A percentile compares a stretch with the other conserved stretches of the same genome.
Conservation (phyloP, 2,797 vertebrate genomes). For the Remorina albescens region DNA sequence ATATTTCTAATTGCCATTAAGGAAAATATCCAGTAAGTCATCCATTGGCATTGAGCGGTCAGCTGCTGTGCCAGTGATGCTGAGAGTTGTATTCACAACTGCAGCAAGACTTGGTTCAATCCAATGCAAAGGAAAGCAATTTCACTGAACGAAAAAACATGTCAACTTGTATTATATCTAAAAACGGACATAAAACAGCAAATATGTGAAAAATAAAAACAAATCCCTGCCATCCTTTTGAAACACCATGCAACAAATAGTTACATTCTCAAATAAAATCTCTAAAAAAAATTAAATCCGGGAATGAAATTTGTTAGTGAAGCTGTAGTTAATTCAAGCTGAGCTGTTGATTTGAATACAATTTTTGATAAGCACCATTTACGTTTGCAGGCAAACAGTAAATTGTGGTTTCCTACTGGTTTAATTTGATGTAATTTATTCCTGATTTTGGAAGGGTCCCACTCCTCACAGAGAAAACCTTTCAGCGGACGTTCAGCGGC, state of each 20-base stretch:
- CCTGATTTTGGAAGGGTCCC: conserved; percentile 4
- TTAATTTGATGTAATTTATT: conserved; percentile 16
- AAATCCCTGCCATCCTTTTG: neutral
- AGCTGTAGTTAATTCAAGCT: neutral
- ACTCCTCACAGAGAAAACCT: conserved; percentile 18
- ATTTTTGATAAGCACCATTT: neutral
- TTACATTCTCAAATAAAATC: neutral
- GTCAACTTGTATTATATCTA: neutral
- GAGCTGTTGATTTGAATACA: neutral
- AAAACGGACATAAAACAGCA: neutral
- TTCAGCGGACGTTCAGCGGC: conserved; percentile 2
- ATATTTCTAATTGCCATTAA: conserved; percentile 12
- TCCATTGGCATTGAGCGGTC: conserved; percentile 30
- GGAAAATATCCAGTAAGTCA: conserved; percentile 42
- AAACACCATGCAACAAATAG: neutral
- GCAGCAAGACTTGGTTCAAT: neutral
- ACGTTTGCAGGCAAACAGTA: neutral
- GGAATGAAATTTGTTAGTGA: neutral
- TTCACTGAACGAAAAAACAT: neutral
- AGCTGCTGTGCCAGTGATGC: conserved; percentile 43
- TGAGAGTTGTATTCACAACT: conserved; percentile 18
- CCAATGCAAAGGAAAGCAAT: neutral
- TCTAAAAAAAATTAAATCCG: neutral
- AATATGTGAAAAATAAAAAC: neutral
- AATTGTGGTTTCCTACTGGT: neutral